Percentiles rank a stretch among this genome's conserved stretches.
Conservation (phyloP, 2,797 vertebrate genomes). For the Buphagus erythrorhynchus region DNA sequence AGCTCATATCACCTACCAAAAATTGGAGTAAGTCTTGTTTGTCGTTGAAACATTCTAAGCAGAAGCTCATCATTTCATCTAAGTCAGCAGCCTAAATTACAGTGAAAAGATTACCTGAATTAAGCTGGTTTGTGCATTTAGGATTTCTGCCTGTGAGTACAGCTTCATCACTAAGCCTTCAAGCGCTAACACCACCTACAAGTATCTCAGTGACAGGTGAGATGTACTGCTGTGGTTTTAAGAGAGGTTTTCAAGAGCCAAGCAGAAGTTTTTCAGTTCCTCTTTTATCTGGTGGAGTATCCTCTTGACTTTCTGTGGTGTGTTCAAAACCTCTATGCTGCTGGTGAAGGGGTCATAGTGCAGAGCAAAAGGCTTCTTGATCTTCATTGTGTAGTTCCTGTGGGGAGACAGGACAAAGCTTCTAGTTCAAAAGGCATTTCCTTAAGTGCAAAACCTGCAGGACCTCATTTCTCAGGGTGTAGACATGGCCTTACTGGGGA, state of each 20-base stretch:
- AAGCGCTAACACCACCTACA: not conserved
- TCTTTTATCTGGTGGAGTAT: constrained; percentile 77
- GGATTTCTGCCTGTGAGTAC: not conserved
- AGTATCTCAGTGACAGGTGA: not conserved
- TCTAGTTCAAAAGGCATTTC: not conserved
- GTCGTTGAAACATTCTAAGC: not conserved
- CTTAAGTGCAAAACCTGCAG: not conserved
- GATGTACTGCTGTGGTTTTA: not conserved
- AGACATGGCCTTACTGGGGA: not conserved
- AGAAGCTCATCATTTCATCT: not conserved
- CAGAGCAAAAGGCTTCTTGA: constrained; percentile 82
- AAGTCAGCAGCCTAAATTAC: not conserved
- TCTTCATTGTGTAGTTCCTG: constrained; percentile 82
- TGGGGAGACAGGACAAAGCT: not conserved
- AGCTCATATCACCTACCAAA: not conserved
- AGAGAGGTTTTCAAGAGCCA: constrained; percentile 79
- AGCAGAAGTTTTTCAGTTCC: constrained; percentile 80
- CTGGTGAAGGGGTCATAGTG: constrained; percentile 82
- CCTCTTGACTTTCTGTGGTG: constrained; percentile 79
- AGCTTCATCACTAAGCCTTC: not conserved
- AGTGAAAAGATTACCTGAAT: not conserved
- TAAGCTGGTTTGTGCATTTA: not conserved
- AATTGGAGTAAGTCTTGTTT: not conserved
- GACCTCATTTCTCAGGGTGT: not conserved
- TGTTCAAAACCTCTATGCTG: constrained; percentile 81